Base-by-base conservation (phyloP, 1,140 invertebrate species). In the Pectinophora gossypiella region DNA sequence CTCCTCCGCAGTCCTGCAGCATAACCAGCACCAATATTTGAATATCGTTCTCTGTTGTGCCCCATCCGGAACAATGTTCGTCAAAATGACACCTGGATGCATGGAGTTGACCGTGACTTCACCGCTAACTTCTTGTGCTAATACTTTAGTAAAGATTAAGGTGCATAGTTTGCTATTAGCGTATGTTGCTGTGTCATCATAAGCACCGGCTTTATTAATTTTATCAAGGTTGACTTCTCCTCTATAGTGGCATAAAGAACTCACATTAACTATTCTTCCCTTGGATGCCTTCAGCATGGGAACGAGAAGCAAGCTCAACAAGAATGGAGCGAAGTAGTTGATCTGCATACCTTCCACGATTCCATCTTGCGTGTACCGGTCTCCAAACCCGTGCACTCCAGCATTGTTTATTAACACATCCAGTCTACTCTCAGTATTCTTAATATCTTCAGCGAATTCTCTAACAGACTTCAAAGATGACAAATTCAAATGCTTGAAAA, bases 351-450 rank as follows among this genome's bases (percentile, higher is more conserved):
- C 94, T 58, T 92, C 80, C 73, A 96, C 95, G 4, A 96, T 71
- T 2, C 92, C 93, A 80, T 96, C 95, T 62, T 91, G 91, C 90
- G 59, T 91, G 57, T 74, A 90, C 72, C 16, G 57, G 19, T 45
- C 15, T 4, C 21, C 35, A 2, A 16, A 18, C 7, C 40, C 54
- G 20, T 4, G 89, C 15, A 2, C 72, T 9, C 92, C 93, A 3
- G 94, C 94, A 75, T 95, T 95, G 66, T 95, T 94, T 36, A 96
- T 90, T 0, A 96, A 74, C n/a, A 95, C 91, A 77, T 96, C 92
- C 9, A 97, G 72, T 54, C 89, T 87, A 13, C 75, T 54, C 76
- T 95, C 93, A 13, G 89, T 90, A 53, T 88, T 77, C 10, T 90
- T 88, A 21, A 94, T 89, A 51, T 68, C 69, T 56, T 38, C 89